Evolutionary conservation across 1,140 invertebrate species (phyloP), one percentile per base, ranked within the genome.

Genomic region (Eciton burchellii): DNA sequence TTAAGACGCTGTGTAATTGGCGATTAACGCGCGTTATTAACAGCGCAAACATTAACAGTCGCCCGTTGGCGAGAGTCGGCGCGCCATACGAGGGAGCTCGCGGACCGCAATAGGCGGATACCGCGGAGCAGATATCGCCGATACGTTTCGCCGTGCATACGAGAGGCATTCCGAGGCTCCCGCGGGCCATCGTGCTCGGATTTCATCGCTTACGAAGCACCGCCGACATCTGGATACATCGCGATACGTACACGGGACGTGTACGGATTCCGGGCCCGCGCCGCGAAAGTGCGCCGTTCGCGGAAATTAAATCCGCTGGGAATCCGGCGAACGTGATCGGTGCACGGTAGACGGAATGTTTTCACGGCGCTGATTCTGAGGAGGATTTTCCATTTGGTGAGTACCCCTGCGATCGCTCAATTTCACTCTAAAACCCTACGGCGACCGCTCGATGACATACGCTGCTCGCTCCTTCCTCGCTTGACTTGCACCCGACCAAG

Each of bases 1-100:
- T 91, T 90, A 90, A 89, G 79, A 81, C 79, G 59, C 68, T 87
- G 77, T 89, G 85, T 89, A 91, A 90, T 91, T 87, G 88, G 74
- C 76, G 85, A 90, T 90, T 90, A 91, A 81, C 82, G 72, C 81
- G 35, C 73, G 54, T 82, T 76, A 85, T 84, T 84, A 82, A 85
- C 29, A 72, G 45, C 24, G 70, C 79, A 84, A 84, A 85, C 84
- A 83, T 76, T 68, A 84, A 85, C 84, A 83, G 81, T 68, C n/a
- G 14, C 49, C 68, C 59, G 66, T 56, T n/a, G 62, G 81, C 68
- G 72, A 70, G 72, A 70, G 26, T 35, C 29, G 14, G 14, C 63
- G 70, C 35, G 52, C 60, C 81, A 88, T 81, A 74, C 88, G 71
- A 54, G 66, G 57, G 19, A 62, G n/a, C 29, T 82, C 21, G 49